Percentiles rank a stretch among this genome's conserved stretches.
phyloP scores from a whole-genome alignment of 2,888 invertebrate genomes.

The Drosophila testacea region DNA sequence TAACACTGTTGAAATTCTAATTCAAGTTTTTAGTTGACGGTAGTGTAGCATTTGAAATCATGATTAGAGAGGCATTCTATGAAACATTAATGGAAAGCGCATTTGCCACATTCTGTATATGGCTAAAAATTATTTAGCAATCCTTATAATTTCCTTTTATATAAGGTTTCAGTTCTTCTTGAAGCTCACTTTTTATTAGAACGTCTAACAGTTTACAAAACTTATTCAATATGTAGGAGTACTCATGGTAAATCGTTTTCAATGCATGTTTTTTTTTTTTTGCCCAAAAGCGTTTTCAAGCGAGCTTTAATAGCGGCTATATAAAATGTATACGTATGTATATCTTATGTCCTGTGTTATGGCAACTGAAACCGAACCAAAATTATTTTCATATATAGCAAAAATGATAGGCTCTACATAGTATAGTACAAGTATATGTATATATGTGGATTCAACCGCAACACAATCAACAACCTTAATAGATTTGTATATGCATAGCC shows the following conservation, averaged over 20 bases:
- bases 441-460: conserved; percentile 16
- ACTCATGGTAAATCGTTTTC: neutral
- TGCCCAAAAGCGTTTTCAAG: conserved; percentile 28
- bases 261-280: neutral
- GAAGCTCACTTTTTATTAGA: conserved; percentile 29
- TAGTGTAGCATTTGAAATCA: neutral
- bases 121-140: neutral
- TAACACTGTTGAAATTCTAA: conserved; percentile 1
- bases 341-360: conserved; percentile 4
- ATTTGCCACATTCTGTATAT: neutral
- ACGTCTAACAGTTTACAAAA: conserved; percentile 6
- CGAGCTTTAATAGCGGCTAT: conserved; percentile 23
- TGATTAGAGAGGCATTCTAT: neutral
- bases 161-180: conserved; percentile 39
- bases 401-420: conserved; percentile 36
- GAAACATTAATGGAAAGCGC: neutral
- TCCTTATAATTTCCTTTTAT: neutral
- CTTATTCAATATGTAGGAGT: neutral
- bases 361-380: conserved; percentile 40
- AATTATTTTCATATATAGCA: conserved; percentile 1
- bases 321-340: conserved; percentile 1
- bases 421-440: conserved; percentile 11
- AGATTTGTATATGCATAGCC: conserved; percentile 33
- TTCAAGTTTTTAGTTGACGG: neutral
- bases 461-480: conserved; percentile 56